Evolutionary conservation across 2,888 invertebrate genomes (phyloP), one percentile per base, ranked within the genome.

Genomic region (Protonemura montana): DNA sequence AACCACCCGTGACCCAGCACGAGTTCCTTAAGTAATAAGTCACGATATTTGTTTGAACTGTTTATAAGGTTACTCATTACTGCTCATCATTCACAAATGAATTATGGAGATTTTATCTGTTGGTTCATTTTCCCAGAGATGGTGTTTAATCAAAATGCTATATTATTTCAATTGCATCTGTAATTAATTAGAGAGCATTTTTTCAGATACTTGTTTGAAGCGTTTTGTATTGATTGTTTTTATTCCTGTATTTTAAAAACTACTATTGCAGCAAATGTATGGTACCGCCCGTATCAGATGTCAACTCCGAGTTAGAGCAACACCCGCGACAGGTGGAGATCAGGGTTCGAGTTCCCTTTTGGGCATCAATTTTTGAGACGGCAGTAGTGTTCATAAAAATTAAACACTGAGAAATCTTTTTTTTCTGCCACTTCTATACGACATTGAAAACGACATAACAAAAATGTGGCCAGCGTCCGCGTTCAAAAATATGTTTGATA

Each of bases 11-110:
- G 3, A 78, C 78, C 78, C 78, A 78, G 10, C 78, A 78, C 78
- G 78, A 78, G 26, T 26, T 10, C 2, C 21, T 3, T 21, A 16
- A 78, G n/a, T 83, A 42, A 83, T 83, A 26, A 42, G 41, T 41
- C 41, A 41, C 41, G 82, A 83, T 41, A 41, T 83, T 41, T 26
- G 35, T 82, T 25, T 41, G 42, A 42, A 42, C 42, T 83, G 6
- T 35, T 83, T 83, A 83, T 5, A 83, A 2, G 26, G 27, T 78
- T 28, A 78, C 25, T 78, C 78, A 78, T n/a, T 78, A 26, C 59
- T 59, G 35, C 59, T 21, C 78, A 78, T 78, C 28, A 78, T 26
- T 78, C 78, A 78, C 3, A 59, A 21, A 59, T 59, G 59, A 59
- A 13, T 10, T 21, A 59, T 59, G 13, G 59, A 59, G 3, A 59